These are phyloP conservation scores for Leptopilina syphax DNA, from an alignment of 2,888 invertebrate genomes.

Conservation along the genomic window DNA sequence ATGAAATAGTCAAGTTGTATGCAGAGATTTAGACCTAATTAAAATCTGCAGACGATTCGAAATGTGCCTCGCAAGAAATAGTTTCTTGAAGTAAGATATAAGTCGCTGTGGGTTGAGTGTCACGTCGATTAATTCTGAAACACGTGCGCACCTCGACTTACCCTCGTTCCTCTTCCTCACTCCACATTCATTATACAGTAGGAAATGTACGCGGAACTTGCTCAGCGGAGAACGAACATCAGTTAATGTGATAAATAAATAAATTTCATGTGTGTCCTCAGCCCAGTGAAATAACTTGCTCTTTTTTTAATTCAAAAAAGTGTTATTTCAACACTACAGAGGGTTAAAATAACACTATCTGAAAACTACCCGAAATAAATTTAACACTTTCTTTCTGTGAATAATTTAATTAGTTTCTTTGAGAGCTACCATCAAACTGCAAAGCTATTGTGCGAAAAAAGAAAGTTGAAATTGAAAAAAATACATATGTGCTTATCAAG, in stretches of 20 bases:
- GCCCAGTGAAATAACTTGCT: no score
- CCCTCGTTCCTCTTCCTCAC: conserved; percentile 49
- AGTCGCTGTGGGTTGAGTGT: conserved; percentile 45
- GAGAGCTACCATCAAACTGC: no score
- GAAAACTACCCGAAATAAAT: no score
- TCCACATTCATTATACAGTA: conserved; percentile 51
- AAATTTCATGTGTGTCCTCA: not conserved
- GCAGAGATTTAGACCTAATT: not conserved
- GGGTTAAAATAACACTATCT: no score
- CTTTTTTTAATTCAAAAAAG: no score
- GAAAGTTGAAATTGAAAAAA: no score
- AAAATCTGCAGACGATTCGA: not conserved
- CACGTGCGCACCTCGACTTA: conserved; percentile 50
- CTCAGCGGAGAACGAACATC: not conserved
- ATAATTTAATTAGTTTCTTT: no score
- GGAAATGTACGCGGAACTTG: conserved; percentile 45
- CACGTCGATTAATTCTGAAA: conserved; percentile 55
- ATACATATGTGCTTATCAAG: no score
- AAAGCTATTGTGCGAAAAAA: no score
- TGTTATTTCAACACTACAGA: no score
- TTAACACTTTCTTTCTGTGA: no score
- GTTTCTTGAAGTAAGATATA: conserved; percentile 20
- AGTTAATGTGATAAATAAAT: not conserved
- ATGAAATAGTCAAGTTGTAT: not conserved
- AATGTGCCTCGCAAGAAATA: conserved; percentile 23